Conservation (phyloP, 2,113 vertebrate genomes). For the Odontophorus gujanensis region DNA sequence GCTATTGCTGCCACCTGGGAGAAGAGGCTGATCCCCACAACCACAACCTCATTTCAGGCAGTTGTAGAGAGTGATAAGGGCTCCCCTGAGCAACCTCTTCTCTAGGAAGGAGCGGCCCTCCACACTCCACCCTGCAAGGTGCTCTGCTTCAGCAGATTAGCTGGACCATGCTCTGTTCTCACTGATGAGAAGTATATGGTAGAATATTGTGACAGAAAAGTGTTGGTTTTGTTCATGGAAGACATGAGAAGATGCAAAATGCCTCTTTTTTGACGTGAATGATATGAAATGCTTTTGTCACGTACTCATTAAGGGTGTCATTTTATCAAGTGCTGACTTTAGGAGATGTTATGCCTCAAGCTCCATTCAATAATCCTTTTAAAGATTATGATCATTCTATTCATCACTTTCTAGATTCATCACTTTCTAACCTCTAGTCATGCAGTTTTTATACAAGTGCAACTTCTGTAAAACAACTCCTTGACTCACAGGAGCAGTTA, state of each 20-base stretch:
- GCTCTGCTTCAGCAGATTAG: background rate
- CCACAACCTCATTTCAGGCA: no score
- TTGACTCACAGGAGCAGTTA: background rate
- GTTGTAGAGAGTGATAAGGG: no score
- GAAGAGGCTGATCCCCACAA: no score
- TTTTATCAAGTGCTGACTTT: background rate
- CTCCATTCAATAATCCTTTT: background rate
- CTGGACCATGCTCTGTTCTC: background rate
- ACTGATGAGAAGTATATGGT: background rate
- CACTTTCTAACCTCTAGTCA: rapidly evolving
- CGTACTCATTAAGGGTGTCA: background rate
- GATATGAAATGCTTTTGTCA: background rate
- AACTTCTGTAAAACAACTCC: background rate
- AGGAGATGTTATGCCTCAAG: background rate
- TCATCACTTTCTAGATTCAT: background rate
- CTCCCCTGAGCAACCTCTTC: no score
- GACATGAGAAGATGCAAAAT: background rate
- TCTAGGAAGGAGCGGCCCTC: background rate
- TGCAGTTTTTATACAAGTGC: background rate
- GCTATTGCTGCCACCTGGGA: no score
- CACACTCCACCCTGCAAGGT: background rate
- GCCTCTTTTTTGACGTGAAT: background rate
- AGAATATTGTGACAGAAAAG: background rate
- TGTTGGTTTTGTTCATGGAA: background rate
- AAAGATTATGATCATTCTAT: background rate